Conservation (phyloP, 2,113 vertebrate species). For the Arizona elegans region DNA sequence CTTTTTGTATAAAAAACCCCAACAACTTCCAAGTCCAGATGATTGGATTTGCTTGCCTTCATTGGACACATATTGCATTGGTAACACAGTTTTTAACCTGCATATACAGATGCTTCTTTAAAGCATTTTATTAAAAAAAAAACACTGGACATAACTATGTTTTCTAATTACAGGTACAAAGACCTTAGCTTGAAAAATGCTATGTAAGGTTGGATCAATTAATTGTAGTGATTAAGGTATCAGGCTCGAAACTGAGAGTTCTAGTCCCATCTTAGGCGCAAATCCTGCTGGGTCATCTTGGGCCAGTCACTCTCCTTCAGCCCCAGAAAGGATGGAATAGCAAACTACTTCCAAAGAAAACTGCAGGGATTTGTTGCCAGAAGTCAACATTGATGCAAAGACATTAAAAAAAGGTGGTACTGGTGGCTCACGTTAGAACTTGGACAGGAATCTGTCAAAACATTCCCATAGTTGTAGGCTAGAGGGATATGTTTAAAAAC, state of each 20-base stretch:
- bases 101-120: background rate
- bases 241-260: background rate
- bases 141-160: background rate
- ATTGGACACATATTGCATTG: background rate
- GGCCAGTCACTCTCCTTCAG: background rate
- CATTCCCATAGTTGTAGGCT: background rate
- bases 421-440: background rate
- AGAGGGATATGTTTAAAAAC: background rate
- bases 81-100: background rate
- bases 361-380: background rate
- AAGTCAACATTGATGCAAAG: background rate
- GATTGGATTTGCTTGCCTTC: background rate
- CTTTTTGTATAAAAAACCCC: background rate
- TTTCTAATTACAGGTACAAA: background rate
- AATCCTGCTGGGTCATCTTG: background rate
- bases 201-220: background rate
- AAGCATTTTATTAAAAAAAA: background rate
- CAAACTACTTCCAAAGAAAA: background rate
- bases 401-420: too few relatives aligned
- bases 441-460: background rate
- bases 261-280: background rate
- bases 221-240: background rate
- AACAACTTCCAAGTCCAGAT: conserved; percentile 2
- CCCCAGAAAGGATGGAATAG: background rate
- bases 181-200: background rate